phyloP scores from a whole-genome alignment of 1,140 invertebrate genomes.

The Hycleus cichorii region DNA sequence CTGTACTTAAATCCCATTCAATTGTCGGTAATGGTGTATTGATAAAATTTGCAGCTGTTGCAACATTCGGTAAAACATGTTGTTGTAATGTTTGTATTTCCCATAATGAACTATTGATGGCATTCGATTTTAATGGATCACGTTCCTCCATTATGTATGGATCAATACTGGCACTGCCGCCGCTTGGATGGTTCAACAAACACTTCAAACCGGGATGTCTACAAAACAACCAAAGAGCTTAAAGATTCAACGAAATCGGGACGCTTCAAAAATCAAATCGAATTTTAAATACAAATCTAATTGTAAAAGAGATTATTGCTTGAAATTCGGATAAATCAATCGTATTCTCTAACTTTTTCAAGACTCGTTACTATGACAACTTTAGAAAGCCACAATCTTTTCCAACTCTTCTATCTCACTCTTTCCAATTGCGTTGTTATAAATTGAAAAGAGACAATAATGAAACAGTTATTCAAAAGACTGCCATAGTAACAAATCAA shows the following conservation, averaged over 20 bases:
- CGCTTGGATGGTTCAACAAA: slow-evolving; percentile 57
- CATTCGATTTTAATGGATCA: slow-evolving; percentile 69
- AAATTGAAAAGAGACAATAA: too few relatives aligned
- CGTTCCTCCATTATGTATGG: slow-evolving; percentile 75
- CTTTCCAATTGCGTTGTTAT: too few relatives aligned
- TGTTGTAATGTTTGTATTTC: slow-evolving; percentile 71
- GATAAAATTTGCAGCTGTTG: slow-evolving; percentile 62
- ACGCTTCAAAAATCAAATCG: too few relatives aligned
- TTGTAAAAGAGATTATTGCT: too few relatives aligned
- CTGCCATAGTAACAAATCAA: not conserved
- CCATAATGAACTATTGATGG: slow-evolving; percentile 85
- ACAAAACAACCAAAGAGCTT: slow-evolving; percentile 5
- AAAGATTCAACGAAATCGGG: too few relatives aligned
- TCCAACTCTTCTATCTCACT: too few relatives aligned
- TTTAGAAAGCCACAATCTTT: not conserved
- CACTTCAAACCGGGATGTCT: slow-evolving; percentile 73
- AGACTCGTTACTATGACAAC: not conserved
- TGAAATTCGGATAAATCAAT: too few relatives aligned
- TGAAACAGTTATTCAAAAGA: too few relatives aligned
- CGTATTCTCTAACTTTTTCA: not conserved
- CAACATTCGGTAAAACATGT: slow-evolving; percentile 67
- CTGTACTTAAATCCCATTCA: slow-evolving; percentile 58
- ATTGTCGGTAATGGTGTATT: slow-evolving; percentile 52
- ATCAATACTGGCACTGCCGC: slow-evolving; percentile 56
- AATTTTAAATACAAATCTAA: too few relatives aligned